These are phyloP conservation scores for Aphaenogaster rudis DNA, from an alignment of 1,140 invertebrate species.

Conservation along the genomic window DNA sequence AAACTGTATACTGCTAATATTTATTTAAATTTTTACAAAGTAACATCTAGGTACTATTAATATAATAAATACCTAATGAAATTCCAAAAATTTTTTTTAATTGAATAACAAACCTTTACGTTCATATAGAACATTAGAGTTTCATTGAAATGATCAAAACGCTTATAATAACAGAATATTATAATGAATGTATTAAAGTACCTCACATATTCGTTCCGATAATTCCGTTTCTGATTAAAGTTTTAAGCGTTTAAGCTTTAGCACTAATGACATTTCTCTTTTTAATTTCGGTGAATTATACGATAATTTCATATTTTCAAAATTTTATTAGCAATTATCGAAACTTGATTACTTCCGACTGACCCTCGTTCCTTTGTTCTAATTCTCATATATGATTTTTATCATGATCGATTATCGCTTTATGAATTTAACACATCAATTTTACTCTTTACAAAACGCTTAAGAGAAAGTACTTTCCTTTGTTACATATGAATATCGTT, in stretches of 20 bases:
- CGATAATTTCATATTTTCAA: neutral
- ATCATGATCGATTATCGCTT: slow-evolving; percentile 1
- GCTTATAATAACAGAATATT: neutral
- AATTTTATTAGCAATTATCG: neutral
- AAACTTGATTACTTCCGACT: neutral
- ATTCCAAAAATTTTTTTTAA: neutral
- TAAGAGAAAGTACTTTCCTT: slow-evolving; percentile 18
- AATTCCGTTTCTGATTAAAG: slow-evolving; percentile 16
- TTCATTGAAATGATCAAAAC: neutral
- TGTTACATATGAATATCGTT: slow-evolving; percentile 6
- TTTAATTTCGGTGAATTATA: neutral
- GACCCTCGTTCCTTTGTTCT: neutral
- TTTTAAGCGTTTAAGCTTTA: slow-evolving; percentile 1
- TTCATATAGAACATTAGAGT: neutral
- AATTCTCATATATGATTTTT: neutral
- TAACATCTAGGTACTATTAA: neutral
- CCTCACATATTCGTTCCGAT: neutral
- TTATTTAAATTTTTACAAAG: neutral
- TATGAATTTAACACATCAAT: slow-evolving; percentile 30
- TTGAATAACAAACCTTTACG: neutral
- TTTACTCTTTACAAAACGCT: neutral
- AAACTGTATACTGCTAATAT: neutral
- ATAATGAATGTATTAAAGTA: slow-evolving; percentile 4
- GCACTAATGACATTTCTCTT: neutral
- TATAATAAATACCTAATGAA: neutral